Evolutionary conservation across 92 coral and sea anemone genomes (phyloP).

Genomic region (Chrysogorgia sp.): DNA sequence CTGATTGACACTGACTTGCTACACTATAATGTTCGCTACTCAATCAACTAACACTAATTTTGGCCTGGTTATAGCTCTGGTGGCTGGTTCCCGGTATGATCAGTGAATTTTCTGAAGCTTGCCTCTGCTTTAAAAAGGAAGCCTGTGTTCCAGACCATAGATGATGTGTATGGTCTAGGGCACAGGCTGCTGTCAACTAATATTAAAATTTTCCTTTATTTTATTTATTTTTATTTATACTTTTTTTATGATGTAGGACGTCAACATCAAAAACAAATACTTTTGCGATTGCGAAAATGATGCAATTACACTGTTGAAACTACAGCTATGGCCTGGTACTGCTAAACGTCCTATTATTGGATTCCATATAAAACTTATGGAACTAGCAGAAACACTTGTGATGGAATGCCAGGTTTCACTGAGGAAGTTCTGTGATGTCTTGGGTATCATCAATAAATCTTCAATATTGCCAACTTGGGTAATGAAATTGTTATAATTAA

Average conservation of each 20-base stretch:
- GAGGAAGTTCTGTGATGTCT: constrained; percentile 10
- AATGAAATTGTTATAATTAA: background rate
- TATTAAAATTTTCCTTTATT: background rate
- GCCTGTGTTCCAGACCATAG: too few species aligned
- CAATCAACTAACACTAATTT: background rate
- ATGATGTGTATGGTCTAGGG: too few species aligned
- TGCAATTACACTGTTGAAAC: constrained; percentile 14
- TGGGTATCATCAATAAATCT: constrained; percentile 1
- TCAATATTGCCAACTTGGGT: constrained; percentile 6
- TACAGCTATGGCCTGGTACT: constrained; percentile 14
- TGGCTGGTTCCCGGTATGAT: background rate
- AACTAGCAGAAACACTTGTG: background rate
- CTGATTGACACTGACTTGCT: too few species aligned
- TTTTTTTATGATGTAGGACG: too few species aligned
- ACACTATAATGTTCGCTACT: too few species aligned
- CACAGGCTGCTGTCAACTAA: too few species aligned
- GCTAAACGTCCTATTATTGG: background rate
- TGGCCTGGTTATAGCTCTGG: background rate
- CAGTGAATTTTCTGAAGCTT: too few species aligned
- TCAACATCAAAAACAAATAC: too few species aligned
- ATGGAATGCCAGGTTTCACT: constrained; percentile 22
- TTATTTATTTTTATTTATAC: background rate
- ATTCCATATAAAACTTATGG: constrained; percentile 1
- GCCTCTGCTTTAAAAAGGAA: too few species aligned
- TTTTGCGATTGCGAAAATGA: too few species aligned